Conservation (phyloP, 2,888 invertebrate species). For the Parnassius orleans region DNA sequence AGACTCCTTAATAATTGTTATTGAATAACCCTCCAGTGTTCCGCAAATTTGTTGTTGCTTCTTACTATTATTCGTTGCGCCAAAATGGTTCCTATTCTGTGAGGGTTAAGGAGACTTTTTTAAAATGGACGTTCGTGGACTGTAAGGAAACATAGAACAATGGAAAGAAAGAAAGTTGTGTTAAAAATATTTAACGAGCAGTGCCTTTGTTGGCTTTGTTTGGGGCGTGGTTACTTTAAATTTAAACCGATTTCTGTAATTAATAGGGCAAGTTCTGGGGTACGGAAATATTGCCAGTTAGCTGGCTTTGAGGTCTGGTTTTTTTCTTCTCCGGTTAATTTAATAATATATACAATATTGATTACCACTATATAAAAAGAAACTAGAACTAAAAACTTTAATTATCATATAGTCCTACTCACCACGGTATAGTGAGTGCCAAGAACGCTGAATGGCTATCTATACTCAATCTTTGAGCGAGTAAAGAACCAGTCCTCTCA, state of each 20-base stretch:
- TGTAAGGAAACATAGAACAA: not conserved
- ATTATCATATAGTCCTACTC: too few relatives aligned
- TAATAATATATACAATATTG: too few relatives aligned
- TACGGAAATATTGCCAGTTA: not conserved
- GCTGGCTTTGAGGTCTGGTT: not conserved
- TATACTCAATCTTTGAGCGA: too few relatives aligned
- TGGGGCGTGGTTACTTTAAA: conserved; percentile 35
- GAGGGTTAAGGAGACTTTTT: not conserved
- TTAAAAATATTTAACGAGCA: conserved; percentile 33
- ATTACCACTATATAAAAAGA: too few relatives aligned
- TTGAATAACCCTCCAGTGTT: conserved; percentile 35
- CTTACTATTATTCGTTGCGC: not conserved
- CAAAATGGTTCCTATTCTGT: not conserved
- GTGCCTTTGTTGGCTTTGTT: conserved; percentile 32
- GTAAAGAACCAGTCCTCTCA: too few relatives aligned
- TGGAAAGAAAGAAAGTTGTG: conserved; percentile 28
- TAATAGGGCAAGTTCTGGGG: conserved; percentile 19
- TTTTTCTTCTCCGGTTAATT: too few relatives aligned
- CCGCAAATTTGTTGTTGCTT: conserved; percentile 21
- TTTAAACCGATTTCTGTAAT: conserved; percentile 31
- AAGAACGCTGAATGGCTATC: too few relatives aligned
- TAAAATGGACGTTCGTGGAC: not conserved
- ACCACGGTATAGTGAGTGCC: too few relatives aligned
- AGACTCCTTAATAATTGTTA: conserved; percentile 38
- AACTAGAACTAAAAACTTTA: too few relatives aligned